Evolutionary conservation across 2,888 invertebrate species (phyloP), one percentile per base, ranked within the genome.

Genomic region (Drosophila maculinotata): DNA sequence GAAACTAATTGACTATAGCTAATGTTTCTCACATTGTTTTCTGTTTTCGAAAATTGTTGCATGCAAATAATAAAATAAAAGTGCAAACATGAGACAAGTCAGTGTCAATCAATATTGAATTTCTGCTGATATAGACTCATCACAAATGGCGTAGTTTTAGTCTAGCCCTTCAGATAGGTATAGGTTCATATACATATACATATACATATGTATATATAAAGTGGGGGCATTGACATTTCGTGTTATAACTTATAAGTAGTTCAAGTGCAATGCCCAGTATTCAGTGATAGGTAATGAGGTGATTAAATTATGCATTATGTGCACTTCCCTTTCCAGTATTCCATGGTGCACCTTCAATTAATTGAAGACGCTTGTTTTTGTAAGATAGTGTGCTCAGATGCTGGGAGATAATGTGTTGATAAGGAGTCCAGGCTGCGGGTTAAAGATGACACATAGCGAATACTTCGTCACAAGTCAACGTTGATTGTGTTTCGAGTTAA

Each of bases 81-180:
- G 17, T 56, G 49, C 44, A 53, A 51, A 62, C 39, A 64, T 33
- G 35, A 23, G 7, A 23, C 52, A 38, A 30, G 25, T 23, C 17
- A 53, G 23, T 58, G 58, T 79, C 67, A 81, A 76, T 82, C 62
- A 79, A 66, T 69, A 70, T 51, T 62, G 38, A 68, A 76, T 60
- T 74, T 17, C 31, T 25, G 42, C 54, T 69, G 72, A 75, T 59
- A 69, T 57, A 41, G 52, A 26, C 25, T 9, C 41, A 12, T 36
- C n/a, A 41, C 5, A 45, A 71, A 71, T 39, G 42, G 68, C 73
- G 70, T 72, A 62, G 62, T 72, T 72, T 20, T 41, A 26, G 9
- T 47, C 14, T 41, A 38, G 49, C 54, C 62, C 62, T 54, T 54
- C n/a, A 20, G 54, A 12, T 28, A 17, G 17, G 14, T 36, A 15